Evolutionary conservation across 2,888 invertebrate genomes (phyloP), one percentile per base, ranked within the genome.

Genomic region (Trichogramma evanescens): DNA sequence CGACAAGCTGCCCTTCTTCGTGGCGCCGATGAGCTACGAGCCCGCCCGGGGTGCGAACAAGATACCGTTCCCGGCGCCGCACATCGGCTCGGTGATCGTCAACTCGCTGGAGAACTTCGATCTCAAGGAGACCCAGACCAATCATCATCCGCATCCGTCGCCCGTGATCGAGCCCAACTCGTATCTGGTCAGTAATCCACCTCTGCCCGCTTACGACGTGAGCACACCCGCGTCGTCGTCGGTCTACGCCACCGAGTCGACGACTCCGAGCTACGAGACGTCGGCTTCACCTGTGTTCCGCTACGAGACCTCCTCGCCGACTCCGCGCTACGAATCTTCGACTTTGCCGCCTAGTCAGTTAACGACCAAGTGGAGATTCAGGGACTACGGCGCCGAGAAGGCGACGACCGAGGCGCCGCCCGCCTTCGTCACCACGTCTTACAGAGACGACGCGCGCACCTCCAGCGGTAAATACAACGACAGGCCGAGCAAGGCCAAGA

Each of bases 21-120:
- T 93, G 6, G 92, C 92, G 0, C 92, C 92, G 0, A 76, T 91
- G 39, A 92, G 89, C 70, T 93, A 91, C 70, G 87, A 88, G 67
- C 87, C 91, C n/a, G 92, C 91, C 0, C 82, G 84, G 53, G 92
- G 92, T 4, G 92, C 90, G 72, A 88, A 89, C 0, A 93, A 92
- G 78, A 92, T 93, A 65, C 87, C 91, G 0, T 84, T 93, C 73
- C 92, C 92, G 0, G 87, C 91, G 9, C 92, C 92, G 0, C 92
- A 93, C 69, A 91, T 93, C 0, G 92, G 92, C 1, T 91, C 91
- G 0, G 89, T 93, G 4, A 89, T 93, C 0, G 83, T 92, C 1
- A 86, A 87, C 68, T 81, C 83, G 5, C 54, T 72, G n/a, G 74
- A 71, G 45, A 68, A 69, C 10, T 45, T 59, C 1, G 65, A 66